Base-by-base conservation (phyloP, 2,888 invertebrate genomes). In the Globia sparganii region DNA sequence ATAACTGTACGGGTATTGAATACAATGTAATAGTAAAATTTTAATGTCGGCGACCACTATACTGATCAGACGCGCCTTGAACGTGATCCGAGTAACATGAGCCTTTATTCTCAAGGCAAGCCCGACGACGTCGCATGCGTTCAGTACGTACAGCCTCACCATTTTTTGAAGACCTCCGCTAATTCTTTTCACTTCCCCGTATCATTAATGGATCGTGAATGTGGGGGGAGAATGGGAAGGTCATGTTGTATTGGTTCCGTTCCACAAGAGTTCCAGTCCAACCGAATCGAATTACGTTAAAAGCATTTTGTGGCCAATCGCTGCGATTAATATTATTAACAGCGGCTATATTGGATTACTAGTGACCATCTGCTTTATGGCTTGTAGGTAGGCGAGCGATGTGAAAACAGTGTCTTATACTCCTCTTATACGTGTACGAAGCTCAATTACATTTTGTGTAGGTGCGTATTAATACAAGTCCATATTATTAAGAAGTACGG, bases 41-140 rank as follows among this genome's bases (percentile, higher is more conserved):
- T 92, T 91, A 90, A 91, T 90, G 87, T 92, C 86, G 83, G 87
- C 88, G 89, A 91, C 93, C 92, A 92, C 90, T 91, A 91, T 90
- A 92, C 91, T 91, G 93, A 89, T 89, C 91, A 86, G 91, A 90
- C 90, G 93, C 93, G 94, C 96, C 96, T 96, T 96, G 96, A 96
- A 96, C 95, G 95, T 95, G 96, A 96, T 96, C 95, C 90, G 93
- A 94, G 96, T 95, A 96, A 96, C 93, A 91, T 91, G 95, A 96
- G 94, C 91, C 94, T 94, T 92, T 90, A 92, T 92, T 92, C 93
- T 95, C 96, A 96, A 96, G 96, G 96, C 95, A 85, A 95, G 91
- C 91, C 91, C 92, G 91, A 88, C 93, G 90, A 91, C 93, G 92
- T 92, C 91, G 93, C 92, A 93, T 93, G 92, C 92, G 91, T 91